These are phyloP conservation scores for Hippopotamyrus pictus DNA, from an alignment of 2,797 vertebrate genomes.

Conservation along the genomic window DNA sequence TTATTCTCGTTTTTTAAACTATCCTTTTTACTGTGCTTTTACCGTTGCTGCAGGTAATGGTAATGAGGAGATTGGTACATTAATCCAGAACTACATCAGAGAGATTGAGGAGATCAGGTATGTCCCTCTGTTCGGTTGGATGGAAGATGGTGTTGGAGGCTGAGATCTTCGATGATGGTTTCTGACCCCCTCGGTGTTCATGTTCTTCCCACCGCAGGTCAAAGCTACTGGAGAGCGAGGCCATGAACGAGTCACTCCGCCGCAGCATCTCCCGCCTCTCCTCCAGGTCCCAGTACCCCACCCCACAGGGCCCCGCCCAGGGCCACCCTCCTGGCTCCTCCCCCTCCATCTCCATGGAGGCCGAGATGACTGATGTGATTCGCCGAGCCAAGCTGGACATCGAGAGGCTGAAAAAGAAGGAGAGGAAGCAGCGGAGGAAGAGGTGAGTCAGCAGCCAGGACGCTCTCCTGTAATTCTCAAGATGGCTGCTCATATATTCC, in stretches of 20 bases:
- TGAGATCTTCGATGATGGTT: not conserved
- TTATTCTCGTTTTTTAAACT: not conserved
- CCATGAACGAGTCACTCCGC: conserved; percentile 90
- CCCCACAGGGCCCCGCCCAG: conserved; percentile 44
- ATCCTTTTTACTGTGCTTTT: not conserved
- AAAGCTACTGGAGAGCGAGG: conserved; percentile 88
- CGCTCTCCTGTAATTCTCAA: not conserved
- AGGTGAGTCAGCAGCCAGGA: conserved; percentile 57
- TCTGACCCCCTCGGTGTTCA: not conserved
- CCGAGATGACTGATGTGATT: conserved; percentile 80
- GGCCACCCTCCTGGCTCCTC: conserved; percentile 63
- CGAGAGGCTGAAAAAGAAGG: conserved; percentile 85
- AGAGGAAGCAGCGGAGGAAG: conserved; percentile 78
- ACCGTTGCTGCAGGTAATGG: conserved; percentile 66
- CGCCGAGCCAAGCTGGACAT: conserved; percentile 85
- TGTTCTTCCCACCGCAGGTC: conserved; percentile 58
- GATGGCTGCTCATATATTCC: not conserved
- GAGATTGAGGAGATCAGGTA: conserved; percentile 93
- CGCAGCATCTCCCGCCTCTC: conserved; percentile 71
- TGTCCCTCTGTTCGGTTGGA: conserved; percentile 19
- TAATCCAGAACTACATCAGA: conserved; percentile 92
- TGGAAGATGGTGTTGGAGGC: not conserved
- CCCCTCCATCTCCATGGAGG: conserved; percentile 66
- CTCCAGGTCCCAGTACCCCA: conserved; percentile 55
- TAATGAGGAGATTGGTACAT: conserved; percentile 80